Percentiles rank a stretch among this genome's conserved stretches.
Evolutionary conservation across 2,113 vertebrate genomes (phyloP).

Genomic region (Scopus umbretta): DNA sequence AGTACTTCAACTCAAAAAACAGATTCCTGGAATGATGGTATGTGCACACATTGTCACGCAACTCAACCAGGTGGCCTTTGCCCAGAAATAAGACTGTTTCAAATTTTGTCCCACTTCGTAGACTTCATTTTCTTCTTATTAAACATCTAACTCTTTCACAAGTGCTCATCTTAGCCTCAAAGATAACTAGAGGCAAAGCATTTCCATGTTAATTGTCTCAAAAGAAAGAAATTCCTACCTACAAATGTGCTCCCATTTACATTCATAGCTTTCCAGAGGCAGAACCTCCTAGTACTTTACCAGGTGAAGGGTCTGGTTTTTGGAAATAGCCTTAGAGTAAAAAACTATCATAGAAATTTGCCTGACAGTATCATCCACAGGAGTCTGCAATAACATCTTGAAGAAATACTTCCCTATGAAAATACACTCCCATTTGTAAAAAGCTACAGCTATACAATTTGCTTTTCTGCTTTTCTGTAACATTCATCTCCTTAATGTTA

Average conservation of each 20-base stretch:
- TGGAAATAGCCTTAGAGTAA: background rate
- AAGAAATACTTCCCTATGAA: background rate
- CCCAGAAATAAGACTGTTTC: background rate
- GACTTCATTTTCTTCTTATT: background rate
- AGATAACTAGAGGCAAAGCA: background rate
- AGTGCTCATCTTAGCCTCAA: background rate
- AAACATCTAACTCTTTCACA: background rate
- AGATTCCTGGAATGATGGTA: background rate
- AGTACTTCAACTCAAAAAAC: background rate
- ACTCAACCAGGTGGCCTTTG: background rate
- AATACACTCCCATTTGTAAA: background rate
- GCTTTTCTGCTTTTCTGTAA: background rate
- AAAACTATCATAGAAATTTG: background rate
- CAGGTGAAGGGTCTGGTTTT: background rate
- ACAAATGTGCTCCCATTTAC: background rate
- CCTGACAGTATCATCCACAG: background rate
- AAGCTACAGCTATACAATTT: background rate
- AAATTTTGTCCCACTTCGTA: background rate
- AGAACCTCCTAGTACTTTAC: background rate
- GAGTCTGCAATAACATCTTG: background rate
- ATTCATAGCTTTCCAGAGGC: background rate
- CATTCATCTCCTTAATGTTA: background rate
- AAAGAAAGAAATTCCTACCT: background rate
- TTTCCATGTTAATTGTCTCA: background rate
- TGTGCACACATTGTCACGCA: accelerated